A percentile compares a stretch with the other conserved stretches of the same genome.
Conservation (phyloP, 2,113 vertebrate genomes). For the Pampusana beccarii region DNA sequence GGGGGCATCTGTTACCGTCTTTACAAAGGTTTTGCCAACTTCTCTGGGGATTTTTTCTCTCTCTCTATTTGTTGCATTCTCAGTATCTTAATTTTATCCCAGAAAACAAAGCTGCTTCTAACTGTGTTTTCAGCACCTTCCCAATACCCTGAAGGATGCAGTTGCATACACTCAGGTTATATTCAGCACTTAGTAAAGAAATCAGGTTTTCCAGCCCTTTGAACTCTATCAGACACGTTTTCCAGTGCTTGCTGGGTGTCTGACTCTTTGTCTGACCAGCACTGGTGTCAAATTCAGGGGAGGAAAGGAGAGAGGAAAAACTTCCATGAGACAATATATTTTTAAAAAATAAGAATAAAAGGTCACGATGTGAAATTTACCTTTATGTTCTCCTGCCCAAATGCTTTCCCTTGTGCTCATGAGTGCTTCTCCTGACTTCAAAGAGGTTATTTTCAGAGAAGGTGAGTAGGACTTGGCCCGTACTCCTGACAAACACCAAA, state of each 20-base stretch:
- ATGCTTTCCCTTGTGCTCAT: not conserved
- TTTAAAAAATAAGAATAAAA: not conserved
- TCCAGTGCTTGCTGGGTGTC: not conserved
- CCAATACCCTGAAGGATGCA: not conserved
- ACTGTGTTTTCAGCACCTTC: constrained; percentile 44
- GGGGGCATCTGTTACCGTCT: constrained; percentile 63
- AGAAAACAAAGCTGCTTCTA: not conserved
- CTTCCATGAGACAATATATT: not conserved
- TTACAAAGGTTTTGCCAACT: constrained; percentile 10
- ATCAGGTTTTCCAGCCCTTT: not conserved
- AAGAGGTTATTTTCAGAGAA: not conserved
- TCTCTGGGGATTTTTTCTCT: not conserved
- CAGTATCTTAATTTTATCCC: not conserved
- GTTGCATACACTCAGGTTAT: not conserved
- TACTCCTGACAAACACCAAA: not conserved
- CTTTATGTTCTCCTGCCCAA: not conserved
- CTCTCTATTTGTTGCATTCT: not conserved
- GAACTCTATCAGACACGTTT: not conserved
- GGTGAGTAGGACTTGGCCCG: not conserved
- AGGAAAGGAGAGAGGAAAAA: not conserved
- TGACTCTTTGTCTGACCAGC: not conserved
- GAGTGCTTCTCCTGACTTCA: not conserved
- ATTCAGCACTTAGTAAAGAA: not conserved
- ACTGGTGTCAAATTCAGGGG: not conserved
- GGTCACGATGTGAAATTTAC: not conserved